phyloP scores from a whole-genome alignment of 2,797 vertebrate genomes.

The Hirundo rustica region DNA sequence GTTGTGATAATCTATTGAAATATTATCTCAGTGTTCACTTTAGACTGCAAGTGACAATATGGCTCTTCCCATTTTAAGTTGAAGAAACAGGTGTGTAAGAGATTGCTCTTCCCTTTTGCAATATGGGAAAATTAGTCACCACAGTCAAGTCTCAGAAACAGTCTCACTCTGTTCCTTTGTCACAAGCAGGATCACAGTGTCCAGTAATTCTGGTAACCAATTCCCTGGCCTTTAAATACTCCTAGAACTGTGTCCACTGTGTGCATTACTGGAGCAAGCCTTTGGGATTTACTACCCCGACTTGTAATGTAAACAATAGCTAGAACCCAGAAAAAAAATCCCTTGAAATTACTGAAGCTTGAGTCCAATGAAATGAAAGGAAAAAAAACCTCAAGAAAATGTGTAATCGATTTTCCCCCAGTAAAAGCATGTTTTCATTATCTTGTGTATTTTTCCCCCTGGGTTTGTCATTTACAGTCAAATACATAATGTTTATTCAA shows the following conservation, averaged over 20 bases:
- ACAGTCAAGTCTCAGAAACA: background rate
- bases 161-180: background rate
- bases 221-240: background rate
- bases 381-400: background rate
- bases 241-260: background rate
- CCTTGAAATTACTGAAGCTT: constrained; percentile 12
- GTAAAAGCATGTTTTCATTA: constrained; percentile 25
- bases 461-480: constrained; percentile 20
- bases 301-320: background rate
- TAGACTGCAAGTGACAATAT: background rate
- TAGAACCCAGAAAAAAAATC: background rate
- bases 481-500: background rate
- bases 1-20: constrained; percentile 39
- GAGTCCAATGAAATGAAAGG: constrained; percentile 20
- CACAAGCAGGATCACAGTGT: background rate
- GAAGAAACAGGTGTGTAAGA: background rate
- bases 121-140: background rate
- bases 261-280: background rate
- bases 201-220: background rate
- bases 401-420: constrained; percentile 11
- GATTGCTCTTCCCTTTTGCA: background rate
- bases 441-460: background rate
- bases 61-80: constrained; percentile 5
- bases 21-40: background rate
- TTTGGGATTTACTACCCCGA: background rate